phyloP scores from a whole-genome alignment of 2,113 vertebrate species.

The Raja brachyura region DNA sequence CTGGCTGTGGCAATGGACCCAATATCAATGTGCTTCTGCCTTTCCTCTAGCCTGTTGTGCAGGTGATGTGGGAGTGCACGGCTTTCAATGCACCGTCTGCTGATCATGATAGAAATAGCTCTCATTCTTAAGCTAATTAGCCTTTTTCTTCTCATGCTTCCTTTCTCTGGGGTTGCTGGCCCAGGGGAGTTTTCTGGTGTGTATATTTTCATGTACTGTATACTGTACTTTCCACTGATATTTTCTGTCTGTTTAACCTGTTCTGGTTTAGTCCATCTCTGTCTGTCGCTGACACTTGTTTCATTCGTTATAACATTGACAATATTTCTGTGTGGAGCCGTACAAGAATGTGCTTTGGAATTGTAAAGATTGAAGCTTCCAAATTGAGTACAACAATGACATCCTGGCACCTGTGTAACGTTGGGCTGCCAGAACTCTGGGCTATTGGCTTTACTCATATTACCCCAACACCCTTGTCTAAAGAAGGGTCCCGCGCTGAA shows the following conservation, averaged over 20 bases:
- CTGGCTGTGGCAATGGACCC: not conserved
- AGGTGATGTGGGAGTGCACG: not conserved
- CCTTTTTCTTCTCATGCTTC: constrained; percentile 68
- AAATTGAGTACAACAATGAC: no score
- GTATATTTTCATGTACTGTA: constrained; percentile 59
- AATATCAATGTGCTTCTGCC: not conserved
- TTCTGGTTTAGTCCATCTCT: constrained; percentile 3
- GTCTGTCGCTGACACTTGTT: not conserved
- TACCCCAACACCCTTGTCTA: no score
- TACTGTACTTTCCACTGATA: constrained; percentile 42
- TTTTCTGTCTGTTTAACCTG: not conserved
- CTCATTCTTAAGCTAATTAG: constrained; percentile 56
- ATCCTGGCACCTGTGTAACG: no score
- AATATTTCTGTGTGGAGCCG: not conserved
- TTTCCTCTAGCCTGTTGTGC: no score
- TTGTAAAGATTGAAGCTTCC: not conserved
- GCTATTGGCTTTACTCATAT: no score
- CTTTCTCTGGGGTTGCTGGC: constrained; percentile 76
- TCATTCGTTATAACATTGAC: not conserved
- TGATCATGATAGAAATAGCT: not conserved
- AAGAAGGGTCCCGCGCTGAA: no score
- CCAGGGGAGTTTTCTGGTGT: constrained; percentile 94
- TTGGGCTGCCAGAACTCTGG: no score
- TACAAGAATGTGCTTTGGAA: not conserved
- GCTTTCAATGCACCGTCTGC: not conserved